phyloP scores from a whole-genome alignment of 2,113 vertebrate genomes.

The Rhadina sibilatrix region DNA sequence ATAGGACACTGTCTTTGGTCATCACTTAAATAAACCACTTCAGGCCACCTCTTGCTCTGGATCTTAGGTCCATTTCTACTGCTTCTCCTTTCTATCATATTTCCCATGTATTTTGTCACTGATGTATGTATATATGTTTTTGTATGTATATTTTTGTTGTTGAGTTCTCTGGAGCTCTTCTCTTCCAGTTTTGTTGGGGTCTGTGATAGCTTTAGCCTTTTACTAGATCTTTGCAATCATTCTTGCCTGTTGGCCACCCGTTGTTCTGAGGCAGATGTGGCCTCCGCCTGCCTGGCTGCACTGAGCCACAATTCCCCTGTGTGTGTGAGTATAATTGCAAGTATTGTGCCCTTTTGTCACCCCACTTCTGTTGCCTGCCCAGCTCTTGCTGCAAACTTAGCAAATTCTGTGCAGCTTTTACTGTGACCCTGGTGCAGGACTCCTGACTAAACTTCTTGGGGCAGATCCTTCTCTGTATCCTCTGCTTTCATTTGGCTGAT shows the following conservation, averaged over 20 bases:
- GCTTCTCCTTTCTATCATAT: background rate
- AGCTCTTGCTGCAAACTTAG: background rate
- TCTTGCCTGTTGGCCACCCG: background rate
- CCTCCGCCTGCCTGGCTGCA: background rate
- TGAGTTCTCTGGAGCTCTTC: background rate
- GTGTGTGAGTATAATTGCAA: background rate
- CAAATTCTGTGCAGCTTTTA: background rate
- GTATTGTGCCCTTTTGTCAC: rapidly evolving
- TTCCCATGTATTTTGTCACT: background rate
- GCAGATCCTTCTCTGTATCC: background rate
- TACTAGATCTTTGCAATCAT: background rate
- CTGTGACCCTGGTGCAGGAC: background rate
- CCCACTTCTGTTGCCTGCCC: background rate
- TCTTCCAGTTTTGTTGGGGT: background rate
- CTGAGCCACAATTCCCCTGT: background rate
- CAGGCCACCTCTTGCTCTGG: background rate
- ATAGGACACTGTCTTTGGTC: background rate
- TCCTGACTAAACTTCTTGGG: background rate
- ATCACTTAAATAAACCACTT: background rate
- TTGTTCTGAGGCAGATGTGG: background rate
- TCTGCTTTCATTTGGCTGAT: background rate
- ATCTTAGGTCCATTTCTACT: background rate
- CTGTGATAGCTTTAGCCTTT: background rate
- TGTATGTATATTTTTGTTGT: background rate
- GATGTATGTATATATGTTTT: background rate